phyloP scores from a whole-genome alignment of 2,113 vertebrate genomes.

The Lophochroa leadbeateri region DNA sequence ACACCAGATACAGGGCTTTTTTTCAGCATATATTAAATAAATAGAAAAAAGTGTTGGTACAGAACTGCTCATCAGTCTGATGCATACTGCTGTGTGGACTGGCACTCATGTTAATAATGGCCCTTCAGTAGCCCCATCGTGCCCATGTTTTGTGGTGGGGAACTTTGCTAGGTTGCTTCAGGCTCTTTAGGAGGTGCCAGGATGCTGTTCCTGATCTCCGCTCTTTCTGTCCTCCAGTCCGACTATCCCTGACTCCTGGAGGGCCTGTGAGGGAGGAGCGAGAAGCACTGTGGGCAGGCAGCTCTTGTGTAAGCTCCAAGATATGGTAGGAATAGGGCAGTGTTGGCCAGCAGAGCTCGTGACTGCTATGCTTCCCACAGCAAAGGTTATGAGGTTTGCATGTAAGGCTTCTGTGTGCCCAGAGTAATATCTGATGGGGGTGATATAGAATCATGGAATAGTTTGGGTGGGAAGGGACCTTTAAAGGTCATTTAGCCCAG shows the following conservation, averaged over 20 bases:
- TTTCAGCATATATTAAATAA: neutral
- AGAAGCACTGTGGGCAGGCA: neutral
- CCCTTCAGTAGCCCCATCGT: neutral
- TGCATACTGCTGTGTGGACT: accelerated
- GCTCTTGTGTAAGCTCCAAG: neutral
- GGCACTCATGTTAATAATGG: neutral
- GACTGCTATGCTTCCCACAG: neutral
- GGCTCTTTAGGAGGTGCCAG: neutral
- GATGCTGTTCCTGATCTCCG: neutral
- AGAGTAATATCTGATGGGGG: neutral
- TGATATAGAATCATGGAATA: neutral
- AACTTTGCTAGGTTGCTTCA: neutral
- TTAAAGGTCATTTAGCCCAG: neutral
- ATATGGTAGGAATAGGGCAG: neutral
- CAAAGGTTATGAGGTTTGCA: neutral
- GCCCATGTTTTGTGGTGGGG: neutral
- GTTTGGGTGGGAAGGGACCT: neutral
- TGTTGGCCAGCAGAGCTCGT: accelerated
- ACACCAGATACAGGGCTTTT: neutral
- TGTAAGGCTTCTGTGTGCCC: neutral
- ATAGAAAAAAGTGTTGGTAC: neutral
- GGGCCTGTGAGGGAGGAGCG: neutral
- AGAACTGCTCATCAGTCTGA: neutral
- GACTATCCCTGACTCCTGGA: neutral
- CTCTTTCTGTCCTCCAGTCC: neutral